Conservation (phyloP, 2,113 vertebrate genomes). For the Notarius lentiginosus region DNA sequence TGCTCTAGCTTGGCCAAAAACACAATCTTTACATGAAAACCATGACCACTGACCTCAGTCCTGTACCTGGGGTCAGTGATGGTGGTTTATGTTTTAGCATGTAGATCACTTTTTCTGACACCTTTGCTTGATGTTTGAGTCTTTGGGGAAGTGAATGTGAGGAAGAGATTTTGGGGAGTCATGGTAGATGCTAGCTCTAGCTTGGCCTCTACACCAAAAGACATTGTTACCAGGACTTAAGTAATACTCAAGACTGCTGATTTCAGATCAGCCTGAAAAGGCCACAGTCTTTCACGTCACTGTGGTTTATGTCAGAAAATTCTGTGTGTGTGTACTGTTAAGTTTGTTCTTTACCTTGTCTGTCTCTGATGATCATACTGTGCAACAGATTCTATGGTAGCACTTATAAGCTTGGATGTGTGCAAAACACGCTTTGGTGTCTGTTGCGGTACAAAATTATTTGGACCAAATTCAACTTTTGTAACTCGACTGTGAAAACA, state of each 20-base stretch:
- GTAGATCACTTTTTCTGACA: background rate
- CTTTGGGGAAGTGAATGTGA: background rate
- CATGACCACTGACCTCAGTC: background rate
- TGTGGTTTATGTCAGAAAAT: background rate
- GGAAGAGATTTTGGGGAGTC: background rate
- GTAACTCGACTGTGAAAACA: conserved; percentile 7
- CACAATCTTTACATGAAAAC: background rate
- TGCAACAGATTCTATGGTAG: background rate
- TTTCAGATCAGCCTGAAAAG: background rate
- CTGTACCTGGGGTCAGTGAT: background rate
- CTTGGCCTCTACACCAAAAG: background rate
- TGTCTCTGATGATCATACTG: background rate
- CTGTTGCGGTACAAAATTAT: background rate
- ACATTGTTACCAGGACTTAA: background rate
- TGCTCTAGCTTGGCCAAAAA: background rate
- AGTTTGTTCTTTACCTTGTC: background rate
- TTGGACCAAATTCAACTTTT: background rate
- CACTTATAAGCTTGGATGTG: background rate
- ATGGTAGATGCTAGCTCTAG: background rate
- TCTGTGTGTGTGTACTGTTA: background rate
- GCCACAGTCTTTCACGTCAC: background rate
- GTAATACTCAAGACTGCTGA: background rate
- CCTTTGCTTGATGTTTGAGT: background rate
- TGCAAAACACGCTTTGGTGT: background rate
- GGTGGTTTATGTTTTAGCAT: background rate